Base-by-base conservation (phyloP, 1,140 invertebrate species). In the Drosophila bocqueti region DNA sequence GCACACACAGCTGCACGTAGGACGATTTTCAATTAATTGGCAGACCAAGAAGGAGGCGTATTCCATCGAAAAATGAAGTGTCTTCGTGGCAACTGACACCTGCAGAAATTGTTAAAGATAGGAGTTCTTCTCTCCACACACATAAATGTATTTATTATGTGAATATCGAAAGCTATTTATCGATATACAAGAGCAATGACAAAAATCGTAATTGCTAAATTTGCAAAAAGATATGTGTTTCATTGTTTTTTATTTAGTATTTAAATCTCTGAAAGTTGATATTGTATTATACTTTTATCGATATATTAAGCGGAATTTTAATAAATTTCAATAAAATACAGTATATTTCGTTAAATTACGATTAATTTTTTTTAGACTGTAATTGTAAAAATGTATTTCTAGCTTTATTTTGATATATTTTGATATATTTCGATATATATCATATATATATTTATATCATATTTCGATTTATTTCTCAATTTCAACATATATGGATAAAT, bases 11-110 rank as follows among this genome's bases (percentile, higher is more conserved):
- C 63, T 49, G 45, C 52, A 38, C 38, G 54, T 50, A 24, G 67
- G 72, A 66, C 59, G 57, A 64, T 80, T 87, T 87, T 80, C 83
- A 87, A 80, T 87, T 86, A 83, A 86, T 84, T 84, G 85, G 72
- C 62, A 40, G 79, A 43, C 62, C 49, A 50, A 78, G 52, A 55
- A 50, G 57, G 46, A 78, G 71, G 38, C 57, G 59, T 21, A 66
- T 61, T 57, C 16, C n/a, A 54, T 62, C 49, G 57, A 55, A 55
- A 65, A 87, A 62, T 46, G 43, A 71, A 83, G 81, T 74, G 86
- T 76, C 79, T 86, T 66, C 52, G 34, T 55, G 52, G 55, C 69
- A 49, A 83, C 64, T 87, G 84, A 78, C 80, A 77, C 67, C 72
- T 59, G 42, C 84, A 89, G 68, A 61, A 77, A 65, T 47, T 59